These are phyloP conservation scores for Apeltes quadracus DNA, from an alignment of 2,113 vertebrate genomes.

Conservation along the genomic window DNA sequence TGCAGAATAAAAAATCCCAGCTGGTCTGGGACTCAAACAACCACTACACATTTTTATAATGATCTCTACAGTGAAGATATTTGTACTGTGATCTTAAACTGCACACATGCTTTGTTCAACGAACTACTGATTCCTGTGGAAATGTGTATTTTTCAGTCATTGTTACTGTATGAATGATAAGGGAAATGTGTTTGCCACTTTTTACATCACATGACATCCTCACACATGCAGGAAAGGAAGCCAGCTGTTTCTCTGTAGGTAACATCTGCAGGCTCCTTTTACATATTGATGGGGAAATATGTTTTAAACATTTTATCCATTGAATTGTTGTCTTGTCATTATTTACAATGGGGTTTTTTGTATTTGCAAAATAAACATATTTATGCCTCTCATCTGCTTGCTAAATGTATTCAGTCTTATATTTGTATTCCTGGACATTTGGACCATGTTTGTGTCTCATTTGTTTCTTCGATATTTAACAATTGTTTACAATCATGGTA, in stretches of 20 bases:
- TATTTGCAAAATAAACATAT: slow-evolving; percentile 15
- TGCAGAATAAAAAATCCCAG: slow-evolving; percentile 33
- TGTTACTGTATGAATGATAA: slow-evolving; percentile 30
- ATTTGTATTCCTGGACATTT: background rate
- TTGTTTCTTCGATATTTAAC: too few relatives aligned
- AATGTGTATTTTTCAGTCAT: slow-evolving; percentile 15
- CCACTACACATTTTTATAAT: slow-evolving; percentile 27
- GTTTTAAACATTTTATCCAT: background rate
- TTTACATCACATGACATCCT: slow-evolving; percentile 1
- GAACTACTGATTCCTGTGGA: slow-evolving; percentile 32
- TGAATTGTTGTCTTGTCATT: slow-evolving; percentile 13
- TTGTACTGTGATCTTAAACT: slow-evolving; percentile 18
- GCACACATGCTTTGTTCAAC: slow-evolving; percentile 22
- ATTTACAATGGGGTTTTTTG: background rate
- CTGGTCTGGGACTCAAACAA: slow-evolving; percentile 52
- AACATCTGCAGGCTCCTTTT: slow-evolving; percentile 1
- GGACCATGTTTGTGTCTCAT: too few relatives aligned
- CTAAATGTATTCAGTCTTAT: background rate
- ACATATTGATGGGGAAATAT: background rate
- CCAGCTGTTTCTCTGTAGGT: slow-evolving; percentile 1
- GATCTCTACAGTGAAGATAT: slow-evolving; percentile 16
- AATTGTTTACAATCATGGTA: background rate
- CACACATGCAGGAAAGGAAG: background rate
- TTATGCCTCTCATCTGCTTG: background rate
- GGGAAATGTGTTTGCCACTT: slow-evolving; percentile 17